Base-by-base conservation (phyloP, 2,113 vertebrate genomes). In the Melanerpes formicivorus region DNA sequence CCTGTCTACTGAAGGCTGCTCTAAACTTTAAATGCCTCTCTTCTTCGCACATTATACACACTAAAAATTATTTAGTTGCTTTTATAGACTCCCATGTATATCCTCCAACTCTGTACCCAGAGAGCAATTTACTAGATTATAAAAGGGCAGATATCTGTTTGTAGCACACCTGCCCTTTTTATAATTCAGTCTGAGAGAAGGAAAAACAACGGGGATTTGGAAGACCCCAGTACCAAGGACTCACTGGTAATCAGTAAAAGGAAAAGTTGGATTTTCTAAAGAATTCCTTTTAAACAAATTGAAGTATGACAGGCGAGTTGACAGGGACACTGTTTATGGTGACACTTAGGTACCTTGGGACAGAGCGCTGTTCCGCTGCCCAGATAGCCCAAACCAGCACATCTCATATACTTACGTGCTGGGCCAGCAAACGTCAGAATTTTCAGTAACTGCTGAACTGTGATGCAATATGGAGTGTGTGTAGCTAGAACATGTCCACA, bases 381-480 rank as follows among this genome's bases (percentile, higher is more conserved):
- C 62, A 80, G 42, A 30, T 1, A 46, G 54, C 77, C 34, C 23
- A 81, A 60, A 74, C 21, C 67, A 90, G 59, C 29, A 70, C 80
- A 58, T 18, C 25, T 82, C 4, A 1, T 83, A 69, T 32, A 75
- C 65, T 71, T 10, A n/a, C 18, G 9, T 58, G 74, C 62, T 94
- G 89, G 93, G 82, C 67, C 96, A 95, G 91, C 87, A 91, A n/a
- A 71, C 80, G 72, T 91, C 95, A 96, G 96, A 90, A 66, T 72
- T 80, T 54, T 70, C 84, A 95, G 42, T 80, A 95, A 96, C 84
- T 21, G 79, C 93, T 87, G 91, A 93, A 76, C 78, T 91, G 94
- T 95, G 95, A 96, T 23, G 40, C 94, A 96, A 85, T 87, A 95
- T 4, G 72, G 89, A 75, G 91, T 54, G 23, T 6, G 2, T 0